Base-by-base conservation (phyloP, 2,113 vertebrate species). In the Panurus biarmicus region DNA sequence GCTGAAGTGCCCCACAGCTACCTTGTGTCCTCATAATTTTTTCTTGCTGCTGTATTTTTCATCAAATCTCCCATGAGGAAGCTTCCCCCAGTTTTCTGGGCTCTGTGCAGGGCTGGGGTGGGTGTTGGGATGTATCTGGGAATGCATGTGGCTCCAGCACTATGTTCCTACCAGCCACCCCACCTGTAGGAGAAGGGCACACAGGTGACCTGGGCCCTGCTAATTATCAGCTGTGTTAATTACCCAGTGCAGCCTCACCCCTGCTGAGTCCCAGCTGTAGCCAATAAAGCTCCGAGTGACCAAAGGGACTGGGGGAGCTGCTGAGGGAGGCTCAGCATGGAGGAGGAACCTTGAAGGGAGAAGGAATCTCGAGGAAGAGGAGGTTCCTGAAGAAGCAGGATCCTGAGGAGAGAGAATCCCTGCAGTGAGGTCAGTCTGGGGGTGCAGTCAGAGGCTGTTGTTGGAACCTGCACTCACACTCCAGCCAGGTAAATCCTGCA, bases 91-190 rank as follows among this genome's bases (percentile, higher is more conserved):
- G 7, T 12, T 70, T 80, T 42, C 47, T 13, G 20, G 25, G 19
- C 61, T 26, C 84, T 69, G 17, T 40, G 22, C 2, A 3, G 61
- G 16, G 35, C 35, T 2, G 2, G 11, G 22, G 17, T 48, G 48
- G 62, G 51, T 66, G 44, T 11, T 0, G 9, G 51, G 13, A n/a
- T 48, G 51, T 1, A 1, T 70, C 48, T 87, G 78, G 58, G 53
- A 72, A 35, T 42, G 54, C 1, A 0, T 3, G 2, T 56, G 80
- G 33, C 35, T 50, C n/a, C 62, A 1, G 0, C 4, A 1, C 57
- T 7, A 0, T 71, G 71, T 11, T 61, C 66, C 48, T 64, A 31
- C 62, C 84, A 77, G 45, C n/a, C 67, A 28, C 42, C 17, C 24
- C 21, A 5, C 15, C 0, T n/a, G 25, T 12, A 18, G 16, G 35